A percentile compares a stretch with the other conserved stretches of the same genome.
These are phyloP conservation scores for Ceraclea dissimilis DNA, from an alignment of 2,888 invertebrate genomes.

Conservation along the genomic window DNA sequence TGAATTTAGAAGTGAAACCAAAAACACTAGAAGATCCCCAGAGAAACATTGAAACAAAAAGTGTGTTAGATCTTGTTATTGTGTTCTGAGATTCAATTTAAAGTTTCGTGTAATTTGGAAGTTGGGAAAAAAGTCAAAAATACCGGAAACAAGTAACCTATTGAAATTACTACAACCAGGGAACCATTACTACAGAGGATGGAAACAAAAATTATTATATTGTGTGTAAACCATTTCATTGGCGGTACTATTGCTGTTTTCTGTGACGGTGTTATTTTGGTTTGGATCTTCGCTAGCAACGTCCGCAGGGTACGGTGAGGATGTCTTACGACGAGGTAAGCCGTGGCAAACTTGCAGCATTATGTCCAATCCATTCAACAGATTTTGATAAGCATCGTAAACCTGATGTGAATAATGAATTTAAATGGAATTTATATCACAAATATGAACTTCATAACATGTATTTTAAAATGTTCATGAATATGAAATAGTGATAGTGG, in stretches of 20 bases:
- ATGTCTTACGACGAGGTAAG: slow-evolving; percentile 31
- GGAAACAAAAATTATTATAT: slow-evolving; percentile 8
- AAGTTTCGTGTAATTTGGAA: background rate
- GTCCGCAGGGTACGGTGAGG: slow-evolving; percentile 18
- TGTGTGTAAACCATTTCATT: slow-evolving; percentile 21
- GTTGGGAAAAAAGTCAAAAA: background rate
- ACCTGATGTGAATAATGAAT: slow-evolving; percentile 37
- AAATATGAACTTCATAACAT: no score
- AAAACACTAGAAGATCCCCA: no score
- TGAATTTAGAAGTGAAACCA: no score
- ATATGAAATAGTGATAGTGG: no score
- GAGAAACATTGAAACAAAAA: no score
- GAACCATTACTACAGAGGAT: slow-evolving; percentile 6
- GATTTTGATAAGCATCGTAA: slow-evolving; percentile 58
- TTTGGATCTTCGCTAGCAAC: slow-evolving; percentile 20
- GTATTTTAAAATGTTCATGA: no score
- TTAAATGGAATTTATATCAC: no score
- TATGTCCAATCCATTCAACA: slow-evolving; percentile 57
- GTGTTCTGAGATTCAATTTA: no score
- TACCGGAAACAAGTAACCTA: background rate
- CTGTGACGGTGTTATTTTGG: slow-evolving; percentile 18
- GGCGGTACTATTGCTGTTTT: slow-evolving; percentile 18
- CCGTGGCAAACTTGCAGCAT: slow-evolving; percentile 62
- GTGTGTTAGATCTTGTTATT: no score
- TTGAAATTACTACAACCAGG: slow-evolving; percentile 7